These are phyloP conservation scores for Pyralis farinalis DNA, from an alignment of 2,888 invertebrate species.

Conservation along the genomic window DNA sequence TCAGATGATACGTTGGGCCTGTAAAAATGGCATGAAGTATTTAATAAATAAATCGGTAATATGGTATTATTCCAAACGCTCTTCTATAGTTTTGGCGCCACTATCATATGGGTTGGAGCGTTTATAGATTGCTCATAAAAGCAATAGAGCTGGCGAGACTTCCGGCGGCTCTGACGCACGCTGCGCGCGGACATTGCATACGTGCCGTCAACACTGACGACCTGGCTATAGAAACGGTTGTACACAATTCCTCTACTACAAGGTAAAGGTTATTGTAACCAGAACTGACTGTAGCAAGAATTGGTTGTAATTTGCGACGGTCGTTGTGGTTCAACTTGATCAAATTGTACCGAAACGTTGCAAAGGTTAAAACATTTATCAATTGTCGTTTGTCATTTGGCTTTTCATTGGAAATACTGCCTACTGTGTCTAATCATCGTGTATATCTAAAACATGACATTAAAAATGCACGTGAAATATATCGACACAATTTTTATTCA, in stretches of 20 bases:
- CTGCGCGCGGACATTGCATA: constrained; percentile 37
- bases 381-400: no score
- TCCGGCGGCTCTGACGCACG: constrained; percentile 28
- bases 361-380: constrained; percentile 7
- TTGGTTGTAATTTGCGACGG: constrained; percentile 47
- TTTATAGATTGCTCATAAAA: not conserved
- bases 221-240: constrained; percentile 17
- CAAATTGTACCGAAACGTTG: constrained; percentile 15
- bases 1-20: no score
- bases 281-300: constrained; percentile 45
- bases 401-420: no score
- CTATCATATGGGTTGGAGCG: not conserved
- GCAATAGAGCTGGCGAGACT: constrained; percentile 18
- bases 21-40: no score
- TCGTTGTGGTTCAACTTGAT: constrained; percentile 36
- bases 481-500: no score
- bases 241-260: constrained; percentile 41
- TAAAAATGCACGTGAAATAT: no score
- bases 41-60: no score
- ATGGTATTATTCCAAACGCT: constrained; percentile 3
- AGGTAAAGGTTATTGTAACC: constrained; percentile 72
- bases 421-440: no score
- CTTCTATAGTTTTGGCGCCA: not conserved
- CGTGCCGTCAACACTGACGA: constrained; percentile 9
- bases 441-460: no score